Conservation (phyloP, 2,113 vertebrate genomes). For the Labeo catla region DNA sequence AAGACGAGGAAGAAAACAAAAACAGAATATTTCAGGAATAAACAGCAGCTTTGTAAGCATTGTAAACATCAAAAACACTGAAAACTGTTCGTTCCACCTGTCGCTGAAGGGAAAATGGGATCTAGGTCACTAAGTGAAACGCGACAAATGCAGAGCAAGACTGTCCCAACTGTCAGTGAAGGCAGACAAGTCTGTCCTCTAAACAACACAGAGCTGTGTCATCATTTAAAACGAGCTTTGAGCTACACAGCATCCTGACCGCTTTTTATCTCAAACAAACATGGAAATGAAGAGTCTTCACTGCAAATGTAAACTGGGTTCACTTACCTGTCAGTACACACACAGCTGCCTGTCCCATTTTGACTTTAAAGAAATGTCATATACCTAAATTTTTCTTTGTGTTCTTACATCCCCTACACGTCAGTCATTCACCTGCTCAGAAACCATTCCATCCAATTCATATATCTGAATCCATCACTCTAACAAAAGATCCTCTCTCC, state of each 20-base stretch:
- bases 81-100: constrained; percentile 4
- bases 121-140: constrained; percentile 43
- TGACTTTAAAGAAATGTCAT: constrained; percentile 26
- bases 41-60: neutral
- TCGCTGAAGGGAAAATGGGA: neutral
- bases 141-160: constrained; percentile 34
- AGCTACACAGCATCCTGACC: neutral
- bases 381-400: constrained; percentile 15
- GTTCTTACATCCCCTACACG: neutral
- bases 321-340: constrained; percentile 66
- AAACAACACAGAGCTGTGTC: neutral
- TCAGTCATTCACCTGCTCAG: constrained; percentile 35
- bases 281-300: neutral
- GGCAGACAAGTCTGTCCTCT: constrained; percentile 27
- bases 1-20: neutral
- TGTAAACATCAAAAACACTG: neutral
- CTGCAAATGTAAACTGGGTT: constrained; percentile 16
- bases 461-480: neutral
- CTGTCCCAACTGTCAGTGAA: constrained; percentile 32
- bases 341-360: constrained; percentile 67
- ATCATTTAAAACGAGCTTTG: neutral
- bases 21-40: neutral
- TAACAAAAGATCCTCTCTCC: constrained; percentile 1
- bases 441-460: constrained; percentile 1
- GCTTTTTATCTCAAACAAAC: constrained; percentile 13